Evolutionary conservation across 2,888 invertebrate genomes (phyloP), one percentile per base, ranked within the genome.

Genomic region (Orchesellides sinensis): DNA sequence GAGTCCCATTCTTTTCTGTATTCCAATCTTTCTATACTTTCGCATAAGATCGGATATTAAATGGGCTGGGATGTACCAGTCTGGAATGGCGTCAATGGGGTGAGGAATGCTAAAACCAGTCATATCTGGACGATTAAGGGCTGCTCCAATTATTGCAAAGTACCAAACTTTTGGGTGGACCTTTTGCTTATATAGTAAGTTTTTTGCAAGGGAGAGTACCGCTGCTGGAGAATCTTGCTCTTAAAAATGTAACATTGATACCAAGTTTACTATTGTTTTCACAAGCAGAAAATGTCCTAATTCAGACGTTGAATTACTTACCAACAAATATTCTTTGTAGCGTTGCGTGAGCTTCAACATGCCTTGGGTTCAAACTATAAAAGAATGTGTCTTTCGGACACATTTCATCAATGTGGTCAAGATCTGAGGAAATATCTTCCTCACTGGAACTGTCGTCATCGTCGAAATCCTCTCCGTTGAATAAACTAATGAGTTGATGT

Each of bases 141-240:
- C 17, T 19, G 83, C 66, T 14, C 40, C 66, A 1, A 79, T 49
- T 27, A 85, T 29, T 0, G 56, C 83, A 17, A 74, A 19, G 32
- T 85, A 85, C 84, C 84, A 85, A 35, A 77, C 80, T 52, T 83
- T 83, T 0, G 83, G 83, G 21, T 85, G 80, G 2, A 85, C 23
- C 14, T 83, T 65, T 5, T 77, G 27, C 12, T 52, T 83, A 10
- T 45, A 54, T 4, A 65, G 68, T 3, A 85, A 23, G 2, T 21
- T 19, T n/a, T 40, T 63, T 8, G 84, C 84, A 3, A 80, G 29
- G 1, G 21, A 12, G 0, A 77, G 29, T n/a, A 83, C 40, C 2
- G 65, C 65, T 54, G 23, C 45, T 0, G 83, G 75, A 0, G 65
- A 17, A 0, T 45, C n/a, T n/a, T n/a, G n/a, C n/a, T n/a, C n/a